Conservation (phyloP, 1,140 invertebrate species). For the Calycopis cecrops region DNA sequence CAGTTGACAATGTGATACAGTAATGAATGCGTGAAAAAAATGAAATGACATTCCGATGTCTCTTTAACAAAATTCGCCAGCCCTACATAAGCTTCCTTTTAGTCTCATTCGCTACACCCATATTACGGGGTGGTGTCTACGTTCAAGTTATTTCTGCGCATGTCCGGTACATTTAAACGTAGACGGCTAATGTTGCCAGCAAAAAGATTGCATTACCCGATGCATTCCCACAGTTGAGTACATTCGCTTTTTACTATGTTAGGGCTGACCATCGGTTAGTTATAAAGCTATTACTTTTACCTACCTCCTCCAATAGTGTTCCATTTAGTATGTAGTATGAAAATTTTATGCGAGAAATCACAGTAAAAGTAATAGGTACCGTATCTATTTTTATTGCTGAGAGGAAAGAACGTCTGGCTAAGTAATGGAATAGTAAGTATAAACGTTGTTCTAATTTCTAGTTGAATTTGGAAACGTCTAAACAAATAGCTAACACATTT, state of each 20-base stretch:
- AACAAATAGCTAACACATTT: no score
- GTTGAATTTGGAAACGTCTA: no score
- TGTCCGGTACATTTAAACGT: slow-evolving; percentile 43
- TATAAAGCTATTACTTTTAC: neutral
- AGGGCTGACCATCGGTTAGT: slow-evolving; percentile 22
- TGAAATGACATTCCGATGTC: no score
- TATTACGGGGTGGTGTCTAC: slow-evolving; percentile 23
- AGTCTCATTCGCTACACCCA: slow-evolving; percentile 31
- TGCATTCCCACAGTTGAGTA: slow-evolving; percentile 55
- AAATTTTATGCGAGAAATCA: neutral
- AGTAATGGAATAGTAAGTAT: no score
- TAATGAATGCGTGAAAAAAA: no score
- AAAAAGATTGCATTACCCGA: slow-evolving; percentile 61
- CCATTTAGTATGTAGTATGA: neutral
- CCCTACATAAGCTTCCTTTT: slow-evolving; percentile 24
- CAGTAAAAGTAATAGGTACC: no score
- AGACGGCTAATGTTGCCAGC: slow-evolving; percentile 41
- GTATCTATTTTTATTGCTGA: no score
- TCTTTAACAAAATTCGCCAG: neutral
- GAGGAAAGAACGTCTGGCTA: no score
- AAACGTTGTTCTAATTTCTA: no score
- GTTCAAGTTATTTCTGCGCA: slow-evolving; percentile 36
- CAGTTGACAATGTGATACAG: no score
- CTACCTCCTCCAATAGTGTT: slow-evolving; percentile 2
- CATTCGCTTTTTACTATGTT: slow-evolving; percentile 40